Evolutionary conservation across 2,113 vertebrate species (phyloP), one percentile per base, ranked within the genome.

Genomic region (Setophaga kirtlandii): DNA sequence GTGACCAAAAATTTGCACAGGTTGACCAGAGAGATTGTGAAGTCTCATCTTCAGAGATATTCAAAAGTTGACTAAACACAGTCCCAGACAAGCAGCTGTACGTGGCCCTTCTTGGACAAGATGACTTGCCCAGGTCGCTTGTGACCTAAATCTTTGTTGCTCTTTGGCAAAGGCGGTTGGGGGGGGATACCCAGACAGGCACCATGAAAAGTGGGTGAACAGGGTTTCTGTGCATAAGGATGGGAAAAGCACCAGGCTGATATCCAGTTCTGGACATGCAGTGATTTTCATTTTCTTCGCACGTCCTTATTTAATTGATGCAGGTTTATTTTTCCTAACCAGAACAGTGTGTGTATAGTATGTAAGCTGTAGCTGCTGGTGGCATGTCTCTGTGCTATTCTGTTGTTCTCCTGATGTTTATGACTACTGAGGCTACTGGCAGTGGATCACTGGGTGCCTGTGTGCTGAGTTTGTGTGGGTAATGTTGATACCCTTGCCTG

Each of bases 361-460:
- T 20, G n/a, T 44, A 67, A 79, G 15, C 22, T 60, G 44, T 12
- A 76, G 27, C 33, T 93, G 46, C 49, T 53, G 28, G 9, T 47
- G 47, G 18, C 18, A 46, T 21, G 30, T 84, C 16, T 60, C 62
- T 25, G 15, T 42, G 27, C 3, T 79, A 8, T 35, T 80, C 42
- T 46, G 5, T n/a, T 83, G 33, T 23, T 80, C 5, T 17, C 9
- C 6, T 83, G 49, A 7, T 7, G 28, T 85, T 65, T 73, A 31
- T 12, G 25, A 41, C 22, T 62, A 6, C 42, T 55, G 62, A 87
- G 52, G 30, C 21, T 42, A 11, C 24, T 68, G 44, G 10, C 15
- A 89, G 16, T 59, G 46, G 33, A 62, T 68, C 0, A 2, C 22
- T 1, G 3, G 9, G 10, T 67, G 31, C 12, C 11, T 62, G 1